Base-by-base conservation (phyloP, 2,797 vertebrate species). In the Hyperoplus immaculatus region DNA sequence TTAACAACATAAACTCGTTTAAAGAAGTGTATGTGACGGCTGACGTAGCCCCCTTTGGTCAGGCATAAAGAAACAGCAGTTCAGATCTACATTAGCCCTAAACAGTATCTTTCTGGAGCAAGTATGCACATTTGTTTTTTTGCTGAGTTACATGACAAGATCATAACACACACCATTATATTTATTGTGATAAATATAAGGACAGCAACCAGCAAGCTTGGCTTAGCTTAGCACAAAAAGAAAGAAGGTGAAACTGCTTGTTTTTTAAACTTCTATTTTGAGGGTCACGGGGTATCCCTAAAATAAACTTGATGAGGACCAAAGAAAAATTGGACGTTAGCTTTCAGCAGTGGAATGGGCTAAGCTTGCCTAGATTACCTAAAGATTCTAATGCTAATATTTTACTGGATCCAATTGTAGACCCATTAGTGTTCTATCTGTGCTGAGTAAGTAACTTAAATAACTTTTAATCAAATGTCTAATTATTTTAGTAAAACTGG, bases 1-100 rank as follows among this genome's bases (percentile, higher is more conserved):
- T 2, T 75, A 61, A 72, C 77, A 78, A 75, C 70, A 86, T 21
- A 59, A 78, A 61, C 38, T 80, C 14, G 54, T 73, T 73, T 63
- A 54, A 36, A 18, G 29, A 60, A 14, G 59, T 10, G 46, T 61
- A 16, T 47, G 51, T 54, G 69, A 56, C 8, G 36, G 63, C 42
- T 55, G 46, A 66, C 63, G 50, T 18, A 29, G 43, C 18, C 10
- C 6, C 42, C 42, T 21, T 8, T 18, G 49, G 0, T 42, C 21
- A 9, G 62, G 15, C 45, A 5, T 2, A 38, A 46, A 64, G 16
- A 67, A 0, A 43, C 39, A 29, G 6, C 5, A 4, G 15, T 43
- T 49, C 42, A 18, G 38, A 8, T 66, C 9, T 14, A 42, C 11
- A 38, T 15, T 6, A 29, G 29, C 2, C 29, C 29, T 29, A 29